A percentile compares a stretch with the other conserved stretches of the same genome.
Evolutionary conservation across 2,888 invertebrate genomes (phyloP).

Genomic region (Sinopyrophorus schimmeli): DNA sequence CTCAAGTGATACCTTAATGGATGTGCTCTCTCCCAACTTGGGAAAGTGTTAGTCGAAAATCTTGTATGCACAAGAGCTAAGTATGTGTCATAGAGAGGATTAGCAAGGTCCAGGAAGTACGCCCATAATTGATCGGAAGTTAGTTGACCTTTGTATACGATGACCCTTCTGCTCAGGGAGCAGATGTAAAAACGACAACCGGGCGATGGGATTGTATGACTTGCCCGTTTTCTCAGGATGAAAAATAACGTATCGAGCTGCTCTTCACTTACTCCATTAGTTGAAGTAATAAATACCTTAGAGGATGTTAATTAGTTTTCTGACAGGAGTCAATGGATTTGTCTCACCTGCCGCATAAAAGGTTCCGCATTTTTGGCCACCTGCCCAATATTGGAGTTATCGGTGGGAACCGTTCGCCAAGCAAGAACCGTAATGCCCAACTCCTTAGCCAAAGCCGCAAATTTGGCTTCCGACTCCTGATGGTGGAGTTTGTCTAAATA

Average conservation of each 20-base stretch:
- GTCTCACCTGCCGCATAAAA: slow-evolving; percentile 85
- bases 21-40: slow-evolving; percentile 99
- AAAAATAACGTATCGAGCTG: slow-evolving; percentile 60
- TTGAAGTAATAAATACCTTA: slow-evolving; percentile 63
- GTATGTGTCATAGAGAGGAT: slow-evolving; percentile 88
- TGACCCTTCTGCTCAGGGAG: slow-evolving; percentile 84
- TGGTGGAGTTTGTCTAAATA: slow-evolving; percentile 87
- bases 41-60: slow-evolving; percentile 99
- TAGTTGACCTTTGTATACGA: slow-evolving; percentile 97
- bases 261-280: slow-evolving; percentile 42
- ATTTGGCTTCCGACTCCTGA: slow-evolving; percentile 77
- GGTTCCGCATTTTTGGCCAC: slow-evolving; percentile 96
- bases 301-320: slow-evolving; percentile 39
- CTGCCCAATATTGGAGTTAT: slow-evolving; percentile 82
- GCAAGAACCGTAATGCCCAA: slow-evolving; percentile 82
- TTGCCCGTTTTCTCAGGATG: slow-evolving; percentile 89
- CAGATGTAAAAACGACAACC: slow-evolving; percentile 95
- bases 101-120: slow-evolving; percentile 70
- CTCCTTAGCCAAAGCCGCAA: slow-evolving; percentile 78
- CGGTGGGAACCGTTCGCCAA: slow-evolving; percentile 93
- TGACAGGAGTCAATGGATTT: no score
- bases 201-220: slow-evolving; percentile 83
- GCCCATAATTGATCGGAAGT: slow-evolving; percentile 92
- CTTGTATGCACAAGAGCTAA: slow-evolving; percentile 96
- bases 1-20: slow-evolving; percentile 81